A percentile compares a stretch with the other conserved stretches of the same genome.
Conservation (phyloP, 2,888 invertebrate species). For the Antitype chi region DNA sequence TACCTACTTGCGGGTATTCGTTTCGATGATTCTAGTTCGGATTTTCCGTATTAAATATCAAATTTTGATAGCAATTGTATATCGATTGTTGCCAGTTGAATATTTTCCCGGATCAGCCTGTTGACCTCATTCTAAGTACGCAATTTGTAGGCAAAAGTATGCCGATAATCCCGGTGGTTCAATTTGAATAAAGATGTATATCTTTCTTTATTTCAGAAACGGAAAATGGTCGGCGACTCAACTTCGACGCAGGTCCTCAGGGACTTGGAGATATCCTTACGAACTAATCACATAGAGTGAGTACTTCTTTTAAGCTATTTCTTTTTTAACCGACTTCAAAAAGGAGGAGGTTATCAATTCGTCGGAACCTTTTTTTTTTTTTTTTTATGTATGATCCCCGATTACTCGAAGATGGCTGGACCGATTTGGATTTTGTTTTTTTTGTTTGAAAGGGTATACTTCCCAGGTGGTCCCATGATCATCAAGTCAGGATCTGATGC, state of each 20-base stretch:
- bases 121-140: neutral
- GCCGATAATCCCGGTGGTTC: neutral
- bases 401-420: no score
- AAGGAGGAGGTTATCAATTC: no score
- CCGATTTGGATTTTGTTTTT: no score
- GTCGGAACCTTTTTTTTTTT: no score
- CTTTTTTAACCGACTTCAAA: no score
- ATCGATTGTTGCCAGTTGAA: neutral
- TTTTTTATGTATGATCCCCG: no score
- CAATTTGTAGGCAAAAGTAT: neutral
- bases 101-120: neutral
- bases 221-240: slow-evolving; percentile 98
- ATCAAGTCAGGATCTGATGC: no score
- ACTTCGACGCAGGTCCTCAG: slow-evolving; percentile 99
- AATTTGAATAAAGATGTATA: slow-evolving; percentile 20
- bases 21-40: neutral
- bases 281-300: slow-evolving; percentile 99
- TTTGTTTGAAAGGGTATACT: no score
- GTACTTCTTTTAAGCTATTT: slow-evolving; percentile 76
- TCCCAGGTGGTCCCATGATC: no score
- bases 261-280: slow-evolving; percentile 99
- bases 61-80: neutral
- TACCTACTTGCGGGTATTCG: neutral
- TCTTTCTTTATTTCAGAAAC: slow-evolving; percentile 93
- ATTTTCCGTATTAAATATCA: no score